Evolutionary conservation across 2,888 invertebrate species (phyloP), one percentile per base, ranked within the genome.

Genomic region (Nebria salina): DNA sequence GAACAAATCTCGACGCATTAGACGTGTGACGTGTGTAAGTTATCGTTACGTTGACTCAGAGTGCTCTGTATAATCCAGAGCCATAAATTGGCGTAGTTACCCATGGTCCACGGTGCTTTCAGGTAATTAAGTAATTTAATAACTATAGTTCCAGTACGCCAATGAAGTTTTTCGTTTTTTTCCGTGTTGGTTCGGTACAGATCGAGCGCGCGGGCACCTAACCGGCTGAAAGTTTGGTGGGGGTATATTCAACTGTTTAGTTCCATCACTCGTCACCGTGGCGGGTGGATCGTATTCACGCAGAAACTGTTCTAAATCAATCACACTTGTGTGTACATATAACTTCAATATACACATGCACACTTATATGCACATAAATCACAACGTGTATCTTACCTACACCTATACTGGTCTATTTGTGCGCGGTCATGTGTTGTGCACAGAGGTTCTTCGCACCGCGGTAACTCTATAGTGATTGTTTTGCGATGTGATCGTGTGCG

Each of bases 151-250:
- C 25, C 68, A 41, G 15, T 43, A 43, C 41, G 73, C 73, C 73
- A 41, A 41, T 65, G 78, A 78, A 79, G 75, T 75, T 84, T 83
- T 84, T 86, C 87, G 87, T 86, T 86, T 86, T 87, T 86, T 86
- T 84, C 86, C 87, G 87, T 84, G 82, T 83, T 83, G 83, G 84
- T 85, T 87, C 87, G 87, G 87, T 83, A 84, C 83, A 75, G 83
- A 83, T 84, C 86, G 87, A 86, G 85, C 65, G 76, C 73, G 70
- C 75, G 74, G 79, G 54, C 70, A 75, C 70, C 43, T 73, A 65
- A 72, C 74, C 43, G 65, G 68, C 20, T 42, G 8, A 54, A 43
- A 66, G 54, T 6, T 65, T 80, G 76, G 81, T 81, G 81, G 81
- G 81, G 81, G 76, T 73, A 26, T 42, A 73, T 81, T 80, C 72